Evolutionary conservation across 1,140 invertebrate species (phyloP), one percentile per base, ranked within the genome.

Genomic region (Lepidurus arcticus): DNA sequence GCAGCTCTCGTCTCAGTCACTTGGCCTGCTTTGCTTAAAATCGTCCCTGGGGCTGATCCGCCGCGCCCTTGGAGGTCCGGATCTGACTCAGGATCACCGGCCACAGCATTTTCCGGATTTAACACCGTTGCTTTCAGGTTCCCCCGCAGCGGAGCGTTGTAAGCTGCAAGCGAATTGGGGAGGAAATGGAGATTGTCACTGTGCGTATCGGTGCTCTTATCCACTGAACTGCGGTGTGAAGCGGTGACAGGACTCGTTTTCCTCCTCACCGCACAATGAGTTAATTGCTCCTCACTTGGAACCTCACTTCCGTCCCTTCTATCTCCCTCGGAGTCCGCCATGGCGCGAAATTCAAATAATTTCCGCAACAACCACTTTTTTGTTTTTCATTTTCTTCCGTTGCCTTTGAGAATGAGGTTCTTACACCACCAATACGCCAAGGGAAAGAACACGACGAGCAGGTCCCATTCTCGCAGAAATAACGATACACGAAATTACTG

Each of bases 1-100:
- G 53, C 53, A 21, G 53, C 53, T 7, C 53, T 21, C 53, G 44
- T 45, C 42, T 77, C 76, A 73, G 65, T 78, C 65, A 78, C 16
- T 78, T 78, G 77, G 34, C 53, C 53, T 65, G 53, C 53, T 65
- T 65, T 65, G 53, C 53, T 0, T 65, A 65, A 65, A 16, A n/a
- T 65, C 53, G 21, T 65, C 53, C 53, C 16, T 65, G 53, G 21
- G 53, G 16, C 53, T 65, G 53, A 65, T 65, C 53, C n/a, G 53
- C 16, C n/a, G 16, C 21, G 53, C 53, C 13, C 53, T 65, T 65
- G 53, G 53, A 65, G 53, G 53, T 65, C 53, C 53, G 53, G 53
- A 65, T 65, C 53, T 65, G 53, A 65, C 53, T 65, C 53, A 65
- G 53, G 53, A 65, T 65, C 53, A 65, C 53, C 53, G 16, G 21